A percentile compares a stretch with the other conserved stretches of the same genome.
These are phyloP conservation scores for Cataglyphis albicans DNA, from an alignment of 2,888 invertebrate genomes.

Conservation along the genomic window DNA sequence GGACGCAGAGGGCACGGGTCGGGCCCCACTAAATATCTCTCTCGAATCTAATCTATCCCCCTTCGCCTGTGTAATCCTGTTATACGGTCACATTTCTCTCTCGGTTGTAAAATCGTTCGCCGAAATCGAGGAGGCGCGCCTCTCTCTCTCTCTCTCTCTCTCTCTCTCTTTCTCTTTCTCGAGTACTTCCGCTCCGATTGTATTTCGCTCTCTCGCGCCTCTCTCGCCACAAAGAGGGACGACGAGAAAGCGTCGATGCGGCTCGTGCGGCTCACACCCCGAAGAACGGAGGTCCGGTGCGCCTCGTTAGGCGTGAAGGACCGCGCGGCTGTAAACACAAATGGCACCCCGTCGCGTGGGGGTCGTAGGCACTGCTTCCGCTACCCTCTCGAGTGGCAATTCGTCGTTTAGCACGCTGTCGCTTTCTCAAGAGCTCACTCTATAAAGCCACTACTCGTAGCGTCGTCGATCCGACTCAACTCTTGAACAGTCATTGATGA, in stretches of 20 bases:
- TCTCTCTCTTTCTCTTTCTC: constrained; percentile 47
- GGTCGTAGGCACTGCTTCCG: constrained; percentile 49
- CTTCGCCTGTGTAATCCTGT: constrained; percentile 79
- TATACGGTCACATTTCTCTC: constrained; percentile 81
- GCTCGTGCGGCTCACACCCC: constrained; percentile 52
- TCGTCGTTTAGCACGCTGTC: constrained; percentile 63
- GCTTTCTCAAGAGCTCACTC: constrained; percentile 62
- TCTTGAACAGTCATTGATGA: constrained; percentile 33
- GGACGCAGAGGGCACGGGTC: constrained; percentile 24
- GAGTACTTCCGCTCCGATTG: constrained; percentile 68
- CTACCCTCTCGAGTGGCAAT: constrained; percentile 72
- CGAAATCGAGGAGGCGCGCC: constrained; percentile 72
- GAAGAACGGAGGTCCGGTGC: constrained; percentile 66
- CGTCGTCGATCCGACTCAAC: constrained; percentile 22
- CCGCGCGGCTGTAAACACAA: constrained; percentile 78
- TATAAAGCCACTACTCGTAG: constrained; percentile 26
- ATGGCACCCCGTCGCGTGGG: constrained; percentile 75
- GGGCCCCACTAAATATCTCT: constrained; percentile 77
- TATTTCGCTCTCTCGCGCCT: constrained; percentile 23
- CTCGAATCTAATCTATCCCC: constrained; percentile 79
- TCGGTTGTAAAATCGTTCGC: constrained; percentile 46
- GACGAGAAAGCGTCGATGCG: constrained; percentile 54
- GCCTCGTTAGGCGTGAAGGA: constrained; percentile 78
- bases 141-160: neutral
- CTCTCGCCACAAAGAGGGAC: constrained; percentile 50